Conservation (phyloP, 2,113 vertebrate genomes). For the Mormyrus iriodes region DNA sequence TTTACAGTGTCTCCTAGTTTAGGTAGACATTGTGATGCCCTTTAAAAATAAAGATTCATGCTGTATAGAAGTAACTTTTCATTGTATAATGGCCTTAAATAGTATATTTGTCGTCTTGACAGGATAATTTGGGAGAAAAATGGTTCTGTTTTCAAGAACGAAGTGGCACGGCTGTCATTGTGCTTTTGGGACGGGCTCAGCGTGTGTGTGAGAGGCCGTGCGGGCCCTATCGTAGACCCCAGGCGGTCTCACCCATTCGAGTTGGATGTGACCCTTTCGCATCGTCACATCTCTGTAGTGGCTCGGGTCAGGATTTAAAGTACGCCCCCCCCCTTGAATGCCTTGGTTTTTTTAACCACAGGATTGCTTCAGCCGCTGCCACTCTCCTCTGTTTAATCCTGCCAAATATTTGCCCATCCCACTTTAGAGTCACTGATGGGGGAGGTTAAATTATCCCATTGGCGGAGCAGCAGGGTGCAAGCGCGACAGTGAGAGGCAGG, state of each 20-base stretch:
- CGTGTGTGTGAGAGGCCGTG: background rate
- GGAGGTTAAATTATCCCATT: constrained; percentile 14
- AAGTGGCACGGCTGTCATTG: background rate
- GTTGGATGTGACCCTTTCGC: background rate
- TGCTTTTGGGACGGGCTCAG: background rate
- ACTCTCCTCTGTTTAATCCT: constrained; percentile 20
- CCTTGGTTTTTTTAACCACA: background rate
- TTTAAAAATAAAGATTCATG: background rate
- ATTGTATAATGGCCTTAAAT: background rate
- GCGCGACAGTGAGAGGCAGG: background rate
- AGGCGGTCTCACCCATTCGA: background rate
- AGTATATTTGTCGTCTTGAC: background rate
- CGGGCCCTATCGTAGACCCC: background rate
- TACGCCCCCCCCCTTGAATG: background rate
- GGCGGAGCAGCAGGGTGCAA: background rate
- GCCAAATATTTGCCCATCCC: constrained; percentile 19
- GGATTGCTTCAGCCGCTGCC: background rate
- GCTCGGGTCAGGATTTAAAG: background rate
- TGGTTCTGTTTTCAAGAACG: background rate
- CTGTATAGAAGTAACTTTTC: background rate
- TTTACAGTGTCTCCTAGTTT: background rate
- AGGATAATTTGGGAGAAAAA: background rate
- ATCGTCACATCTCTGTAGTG: background rate
- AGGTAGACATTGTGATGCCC: background rate
- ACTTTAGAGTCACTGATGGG: constrained; percentile 7